Base-by-base conservation (phyloP, 2,797 vertebrate genomes). In the Enteromius fasciolatus region DNA sequence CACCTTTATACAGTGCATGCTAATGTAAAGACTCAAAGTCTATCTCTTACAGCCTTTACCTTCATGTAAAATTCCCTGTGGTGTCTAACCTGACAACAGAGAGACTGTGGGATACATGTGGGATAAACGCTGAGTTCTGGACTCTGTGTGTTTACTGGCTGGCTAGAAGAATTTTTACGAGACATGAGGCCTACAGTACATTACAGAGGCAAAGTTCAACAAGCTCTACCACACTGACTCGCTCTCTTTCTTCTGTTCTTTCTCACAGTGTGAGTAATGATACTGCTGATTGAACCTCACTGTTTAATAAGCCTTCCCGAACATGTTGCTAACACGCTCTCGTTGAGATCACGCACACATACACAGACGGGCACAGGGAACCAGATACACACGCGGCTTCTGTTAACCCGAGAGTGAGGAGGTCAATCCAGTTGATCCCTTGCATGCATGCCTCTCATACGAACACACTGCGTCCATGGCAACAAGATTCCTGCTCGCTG, bases 391-490 rank as follows among this genome's bases (percentile, higher is more conserved):
- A 90, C 77, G 61, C 86, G 81, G 93, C 94, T 94, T 94, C 94
- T 94, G 92, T 94, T 94, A 95, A 95, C 93, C 93, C 91, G 91
- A 94, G 92, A 92, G 90, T 90, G 88, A 85, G 86, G 84, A 89
- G 94, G 94, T 94, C 94, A 95, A 94, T 93, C 92, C 92, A 88
- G 90, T 89, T 92, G 92, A 95, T 92, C 91, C 88, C 68, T 84
- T 86, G 92, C 92, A 92, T 90, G 92, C 92, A 93, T 94, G 91
- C 92, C 89, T 92, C 92, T 92, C 91, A 91, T 91, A 90, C 87
- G 90, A 90, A 94, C 91, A 91, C 86, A 91, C 87, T 87, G 90
- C 89, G 86, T 81, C 93, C 92, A 93, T 91, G 81, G 93, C 89
- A 94, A 95, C 93, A 86, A 23, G 91, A 94, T 91, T 90, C 92